Base-by-base conservation (phyloP, 2,888 invertebrate genomes). In the Chironomus tentans region DNA sequence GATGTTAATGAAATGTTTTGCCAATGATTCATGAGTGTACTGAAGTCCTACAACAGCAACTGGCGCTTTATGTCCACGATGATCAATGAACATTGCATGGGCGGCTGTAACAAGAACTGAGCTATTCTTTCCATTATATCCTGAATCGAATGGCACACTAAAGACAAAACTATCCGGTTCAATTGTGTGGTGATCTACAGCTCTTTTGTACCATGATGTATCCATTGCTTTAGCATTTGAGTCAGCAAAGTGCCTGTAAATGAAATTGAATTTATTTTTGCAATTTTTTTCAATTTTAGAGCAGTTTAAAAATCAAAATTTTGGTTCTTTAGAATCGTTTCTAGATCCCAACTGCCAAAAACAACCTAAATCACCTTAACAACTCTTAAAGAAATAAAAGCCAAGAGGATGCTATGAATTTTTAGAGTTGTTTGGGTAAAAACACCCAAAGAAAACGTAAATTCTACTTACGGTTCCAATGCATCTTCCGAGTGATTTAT, bases 1-100 rank as follows among this genome's bases (percentile, higher is more conserved):
- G 70, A 94, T 92, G 79, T 95, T 95, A 79, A 92, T 87, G 82
- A 96, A 96, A 83, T 93, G 93, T 72, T 90, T 89, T 1, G 92
- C 91, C 78, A 96, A 86, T 0, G 91, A 91, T 5, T 92, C 90
- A 81, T 95, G 90, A 79, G 92, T 91, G 83, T 94, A 94, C 81
- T 95, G 94, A 46, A 96, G 83, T 0, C 96, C 96, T n/a, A 95
- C 95, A 3, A 96, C 96, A 0, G 94, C 96, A 0, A 93, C 95
- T 0, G 95, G 93, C 0, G 95, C 94, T 79, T 92, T 87, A 80
- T 94, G 92, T 0, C 92, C 92, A 78, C 92, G 89, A 77, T 90
- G 90, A 81, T 94, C 93, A 22, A 94, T 90, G 81, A 94, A 95
- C 70, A 95, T 91, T 0, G 96, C 95, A 82, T 95, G 94, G 0